Conservation (phyloP, 2,797 vertebrate species). For the Pteronotus mesoamericanus region DNA sequence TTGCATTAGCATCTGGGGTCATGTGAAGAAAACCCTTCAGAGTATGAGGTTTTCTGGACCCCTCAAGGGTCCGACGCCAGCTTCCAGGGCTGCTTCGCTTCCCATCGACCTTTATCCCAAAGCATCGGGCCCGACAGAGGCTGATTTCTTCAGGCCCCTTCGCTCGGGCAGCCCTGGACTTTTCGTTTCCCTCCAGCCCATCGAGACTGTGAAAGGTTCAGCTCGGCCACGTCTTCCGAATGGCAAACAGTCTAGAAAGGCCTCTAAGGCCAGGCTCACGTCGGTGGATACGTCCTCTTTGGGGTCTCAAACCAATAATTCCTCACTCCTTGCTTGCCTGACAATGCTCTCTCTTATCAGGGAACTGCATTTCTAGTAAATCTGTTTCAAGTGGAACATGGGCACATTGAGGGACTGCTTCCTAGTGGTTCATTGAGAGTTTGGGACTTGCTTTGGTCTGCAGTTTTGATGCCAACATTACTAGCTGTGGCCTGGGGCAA, state of each 20-base stretch:
- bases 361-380: background rate
- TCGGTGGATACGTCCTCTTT: background rate
- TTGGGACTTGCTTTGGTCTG: background rate
- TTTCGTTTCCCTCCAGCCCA: background rate
- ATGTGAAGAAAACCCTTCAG: background rate
- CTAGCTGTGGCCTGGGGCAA: background rate
- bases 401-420: background rate
- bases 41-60: background rate
- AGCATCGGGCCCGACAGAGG: background rate
- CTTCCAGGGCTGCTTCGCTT: background rate
- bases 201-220: background rate
- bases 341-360: background rate
- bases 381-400: background rate
- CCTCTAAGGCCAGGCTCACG: background rate
- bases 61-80: background rate
- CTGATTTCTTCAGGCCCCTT: background rate
- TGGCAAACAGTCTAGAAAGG: background rate
- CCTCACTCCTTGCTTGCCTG: background rate
- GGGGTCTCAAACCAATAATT: background rate
- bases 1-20: background rate
- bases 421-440: background rate
- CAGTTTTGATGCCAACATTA: background rate
- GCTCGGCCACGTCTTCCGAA: background rate
- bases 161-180: background rate
- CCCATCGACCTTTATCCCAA: too few species aligned